Evolutionary conservation across 1,140 invertebrate species (phyloP), one percentile per base, ranked within the genome.

Genomic region (Drosophila malerkotliana): DNA sequence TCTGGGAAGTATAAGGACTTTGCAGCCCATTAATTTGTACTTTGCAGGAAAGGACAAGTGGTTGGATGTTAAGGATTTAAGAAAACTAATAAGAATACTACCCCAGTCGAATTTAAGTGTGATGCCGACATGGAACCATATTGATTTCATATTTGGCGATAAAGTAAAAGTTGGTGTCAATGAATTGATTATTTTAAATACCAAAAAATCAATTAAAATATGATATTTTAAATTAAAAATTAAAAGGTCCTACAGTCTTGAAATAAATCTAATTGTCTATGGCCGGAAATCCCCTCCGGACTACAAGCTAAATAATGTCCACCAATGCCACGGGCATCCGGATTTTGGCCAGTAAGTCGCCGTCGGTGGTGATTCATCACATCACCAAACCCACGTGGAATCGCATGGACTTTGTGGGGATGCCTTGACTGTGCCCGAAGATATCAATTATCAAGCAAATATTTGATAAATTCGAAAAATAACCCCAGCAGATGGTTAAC

Each of bases 301-400:
- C 1, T 96, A 95, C 77, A 72, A 94, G 66, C 66, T 95, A 0
- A 71, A 72, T 3, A 93, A 93, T 21, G 91, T 95, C 1, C 1
- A 12, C 47, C 10, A 5, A 8, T 8, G 0, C 15, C 0, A 30
- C 14, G 28, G 59, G 49, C 18, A n/a, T 18, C 18, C 1, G 1
- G 18, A 18, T 18, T 18, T 69, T 69, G 32, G 26, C 24, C 0
- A 21, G 4, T 10, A 48, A 7, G 7, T 39, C 62, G 59, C 14
- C 14, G 41, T 39, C 47, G 0, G 21, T 14, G 5, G 18, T 15
- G 10, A 24, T 39, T 15, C 44, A 69, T 60, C 41, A 24, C 28
- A 37, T 63, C 8, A 7, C 7, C 0, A 14, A 67, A 21, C 0
- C n/a, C 1, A n/a, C 32, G 5, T 68, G 49, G 49, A 8, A 48